phyloP scores from a whole-genome alignment of 1,140 invertebrate species.

The Microplitis demolitor region DNA sequence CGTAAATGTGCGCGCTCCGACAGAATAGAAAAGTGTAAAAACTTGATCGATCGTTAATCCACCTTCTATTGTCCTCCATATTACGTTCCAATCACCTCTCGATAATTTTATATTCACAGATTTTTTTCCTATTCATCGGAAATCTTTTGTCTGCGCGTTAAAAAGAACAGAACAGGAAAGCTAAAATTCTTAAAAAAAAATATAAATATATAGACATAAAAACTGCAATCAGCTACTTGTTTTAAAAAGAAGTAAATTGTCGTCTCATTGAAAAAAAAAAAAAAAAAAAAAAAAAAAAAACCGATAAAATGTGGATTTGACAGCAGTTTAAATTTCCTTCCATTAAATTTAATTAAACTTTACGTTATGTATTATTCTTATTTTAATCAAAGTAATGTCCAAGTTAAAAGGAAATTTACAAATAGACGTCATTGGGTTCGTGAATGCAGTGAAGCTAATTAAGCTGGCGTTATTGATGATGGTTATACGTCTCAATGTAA shows the following conservation, averaged over 20 bases:
- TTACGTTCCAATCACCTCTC: slow-evolving; percentile 5
- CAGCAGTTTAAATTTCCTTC: too few species aligned
- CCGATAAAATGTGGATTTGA: too few species aligned
- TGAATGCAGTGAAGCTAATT: slow-evolving; percentile 49
- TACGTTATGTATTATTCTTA: too few species aligned
- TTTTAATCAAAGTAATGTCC: not conserved
- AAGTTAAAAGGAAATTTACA: not conserved
- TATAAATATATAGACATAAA: not conserved
- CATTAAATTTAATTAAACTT: too few species aligned
- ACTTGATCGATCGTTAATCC: slow-evolving; percentile 19
- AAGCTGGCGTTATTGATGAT: slow-evolving; percentile 41
- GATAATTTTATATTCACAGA: slow-evolving; percentile 22
- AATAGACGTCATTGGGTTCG: slow-evolving; percentile 34
- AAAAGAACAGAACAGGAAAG: not conserved
- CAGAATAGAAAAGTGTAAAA: not conserved
- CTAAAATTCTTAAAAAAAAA: not conserved
- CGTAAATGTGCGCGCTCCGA: not conserved
- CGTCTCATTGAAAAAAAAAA: too few species aligned
- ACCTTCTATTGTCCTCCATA: slow-evolving; percentile 13
- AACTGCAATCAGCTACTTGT: slow-evolving; percentile 7
- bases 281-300: too few species aligned
- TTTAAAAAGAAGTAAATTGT: not conserved
- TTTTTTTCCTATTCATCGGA: slow-evolving; percentile 4
- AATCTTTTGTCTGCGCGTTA: slow-evolving; percentile 6
- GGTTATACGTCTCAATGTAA: slow-evolving; percentile 6